A percentile compares a stretch with the other conserved stretches of the same genome.
phyloP scores from a whole-genome alignment of 2,888 invertebrate species.

The Apodemia mormo region DNA sequence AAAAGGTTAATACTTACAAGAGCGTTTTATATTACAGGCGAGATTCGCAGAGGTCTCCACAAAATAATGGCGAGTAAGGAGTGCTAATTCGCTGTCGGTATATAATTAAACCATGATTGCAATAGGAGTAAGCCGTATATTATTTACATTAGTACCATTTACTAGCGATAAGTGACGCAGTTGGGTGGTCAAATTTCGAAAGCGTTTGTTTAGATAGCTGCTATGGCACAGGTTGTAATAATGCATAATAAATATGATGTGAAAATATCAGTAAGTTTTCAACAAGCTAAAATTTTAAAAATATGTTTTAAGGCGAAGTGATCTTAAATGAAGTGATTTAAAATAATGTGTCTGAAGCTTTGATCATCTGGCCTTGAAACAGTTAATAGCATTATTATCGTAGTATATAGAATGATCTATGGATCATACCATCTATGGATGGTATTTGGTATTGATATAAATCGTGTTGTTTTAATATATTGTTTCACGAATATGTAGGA shows the following conservation, averaged over 20 bases:
- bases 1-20: neutral
- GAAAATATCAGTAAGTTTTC: no score
- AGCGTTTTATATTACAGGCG: neutral
- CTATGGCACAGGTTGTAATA: neutral
- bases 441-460: no score
- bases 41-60: neutral
- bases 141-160: neutral
- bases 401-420: no score
- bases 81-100: slow-evolving; percentile 6
- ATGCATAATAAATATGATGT: neutral
- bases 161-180: neutral
- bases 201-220: neutral
- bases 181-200: neutral
- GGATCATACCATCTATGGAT: no score
- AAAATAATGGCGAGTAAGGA: neutral
- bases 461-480: no score
- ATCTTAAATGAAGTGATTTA: no score
- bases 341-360: no score
- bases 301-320: no score
- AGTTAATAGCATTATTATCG: no score
- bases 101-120: slow-evolving; percentile 4
- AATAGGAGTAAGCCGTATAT: slow-evolving; percentile 1
- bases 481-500: no score
- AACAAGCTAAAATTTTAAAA: no score
- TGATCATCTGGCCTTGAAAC: no score